Base-by-base conservation (phyloP, 2,113 vertebrate genomes). In the Eurypyga helias region DNA sequence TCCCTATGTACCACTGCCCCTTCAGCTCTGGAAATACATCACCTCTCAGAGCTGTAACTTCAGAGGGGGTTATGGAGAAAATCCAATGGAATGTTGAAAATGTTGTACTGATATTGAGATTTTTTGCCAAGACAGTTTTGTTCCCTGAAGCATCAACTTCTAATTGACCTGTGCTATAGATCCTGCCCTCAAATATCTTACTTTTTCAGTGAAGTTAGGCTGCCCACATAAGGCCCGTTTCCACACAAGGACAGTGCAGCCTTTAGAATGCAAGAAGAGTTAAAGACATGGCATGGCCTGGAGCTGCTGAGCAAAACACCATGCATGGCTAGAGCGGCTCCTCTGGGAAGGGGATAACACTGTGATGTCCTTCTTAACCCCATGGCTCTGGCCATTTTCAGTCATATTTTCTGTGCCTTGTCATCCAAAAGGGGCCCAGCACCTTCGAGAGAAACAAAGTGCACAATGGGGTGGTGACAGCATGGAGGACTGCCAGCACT, bases 191-290 rank as follows among this genome's bases (percentile, higher is more conserved):
- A 23, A 4, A 11, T 24, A 29, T 33, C 49, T 52, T 43, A 4
- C 20, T 58, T 52, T 45, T 13, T 9, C 25, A 24, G 58, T 5
- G 62, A 46, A 43, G 16, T 16, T 36, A 24, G 41, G 10, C 31
- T 58, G 4, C 2, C 33, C 29, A 9, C 38, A 3, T 2, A 13
- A 8, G 18, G 60, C 5, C 49, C 19, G 0, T 28, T 75, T 52
- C 29, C 29, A 45, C 33, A 48, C 17, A 18, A 21, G 66, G 65
- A 48, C 73, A 38, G 20, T 48, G 41, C 41, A 71, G 71, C 23
- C 66, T 52, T 48, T 41, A 28, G 45, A 78, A 13, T 1, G 33
- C 16, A 62, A 9, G 61, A 3, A 13, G 64, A 52, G 21, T 4
- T 31, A 7, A 20, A 3, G 2, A 4, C 21, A 13, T 8, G 19